These are phyloP conservation scores for Drosophila ezoana DNA, from an alignment of 2,888 invertebrate genomes.

Conservation along the genomic window DNA sequence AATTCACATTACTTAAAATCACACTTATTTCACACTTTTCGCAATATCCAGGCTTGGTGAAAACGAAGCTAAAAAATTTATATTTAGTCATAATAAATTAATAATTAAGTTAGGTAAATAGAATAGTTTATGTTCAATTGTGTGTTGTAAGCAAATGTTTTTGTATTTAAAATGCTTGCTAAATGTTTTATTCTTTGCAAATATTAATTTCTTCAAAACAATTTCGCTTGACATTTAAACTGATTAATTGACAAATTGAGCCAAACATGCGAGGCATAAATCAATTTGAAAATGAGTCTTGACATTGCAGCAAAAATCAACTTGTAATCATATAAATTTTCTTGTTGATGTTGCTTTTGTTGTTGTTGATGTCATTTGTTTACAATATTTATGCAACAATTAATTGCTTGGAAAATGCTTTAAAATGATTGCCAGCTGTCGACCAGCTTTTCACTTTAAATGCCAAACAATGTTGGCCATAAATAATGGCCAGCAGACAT, in stretches of 20 bases:
- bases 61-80: no score
- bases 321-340: constrained; percentile 18
- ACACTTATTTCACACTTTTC: no score
- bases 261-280: constrained; percentile 43
- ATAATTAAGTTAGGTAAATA: not conserved
- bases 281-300: constrained; percentile 38
- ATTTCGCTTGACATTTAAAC: constrained; percentile 31
- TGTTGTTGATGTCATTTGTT: constrained; percentile 41
- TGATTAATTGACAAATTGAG: constrained; percentile 62
- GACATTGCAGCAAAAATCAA: constrained; percentile 34
- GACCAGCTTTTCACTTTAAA: constrained; percentile 52
- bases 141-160: not conserved
- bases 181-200: constrained; percentile 22
- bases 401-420: constrained; percentile 63
- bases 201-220: constrained; percentile 25
- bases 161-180: constrained; percentile 2
- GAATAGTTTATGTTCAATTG: not conserved
- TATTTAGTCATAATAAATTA: no score
- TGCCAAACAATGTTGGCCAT: constrained; percentile 63
- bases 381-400: constrained; percentile 59
- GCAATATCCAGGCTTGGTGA: no score
- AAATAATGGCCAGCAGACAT: constrained; percentile 57
- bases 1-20: no score
- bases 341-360: constrained; percentile 13
- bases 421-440: constrained; percentile 60